Evolutionary conservation across 2,888 invertebrate species (phyloP).

Genomic region (Eristalinus sepulchralis): DNA sequence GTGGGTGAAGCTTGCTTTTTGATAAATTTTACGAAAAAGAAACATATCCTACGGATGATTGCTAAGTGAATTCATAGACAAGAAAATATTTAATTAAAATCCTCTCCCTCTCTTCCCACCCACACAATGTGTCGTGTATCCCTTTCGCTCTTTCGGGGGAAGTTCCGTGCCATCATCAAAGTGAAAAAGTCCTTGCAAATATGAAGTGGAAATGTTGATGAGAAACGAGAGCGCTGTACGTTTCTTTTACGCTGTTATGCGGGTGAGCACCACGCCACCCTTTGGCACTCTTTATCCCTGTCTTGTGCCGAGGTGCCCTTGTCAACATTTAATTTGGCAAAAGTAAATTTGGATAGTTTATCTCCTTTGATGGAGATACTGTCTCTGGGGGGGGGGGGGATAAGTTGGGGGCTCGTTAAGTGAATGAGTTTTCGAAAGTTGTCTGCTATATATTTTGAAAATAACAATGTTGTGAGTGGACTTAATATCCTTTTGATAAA

Average conservation of each 20-base stretch:
- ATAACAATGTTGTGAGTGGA: neutral
- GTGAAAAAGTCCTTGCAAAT: constrained; percentile 63
- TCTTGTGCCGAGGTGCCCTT: constrained; percentile 21
- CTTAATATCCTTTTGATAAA: neutral
- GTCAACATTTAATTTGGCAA: constrained; percentile 66
- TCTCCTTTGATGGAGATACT: constrained; percentile 34
- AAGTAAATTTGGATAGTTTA: constrained; percentile 70
- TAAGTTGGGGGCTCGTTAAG: neutral
- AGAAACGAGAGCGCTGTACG: neutral
- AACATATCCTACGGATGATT: constrained; percentile 42
- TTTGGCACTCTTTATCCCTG: neutral
- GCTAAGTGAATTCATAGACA: constrained; percentile 67
- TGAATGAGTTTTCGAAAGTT: neutral
- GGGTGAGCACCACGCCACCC: constrained; percentile 11
- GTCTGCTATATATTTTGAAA: neutral
- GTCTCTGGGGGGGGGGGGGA: neutral
- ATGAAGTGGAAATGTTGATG: constrained; percentile 44
- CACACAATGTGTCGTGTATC: constrained; percentile 25
- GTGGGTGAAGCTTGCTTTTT: constrained; percentile 2
- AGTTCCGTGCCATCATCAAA: constrained; percentile 54
- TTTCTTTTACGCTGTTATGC: constrained; percentile 1
- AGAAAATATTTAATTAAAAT: constrained; percentile 70
- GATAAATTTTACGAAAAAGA: constrained; percentile 2
- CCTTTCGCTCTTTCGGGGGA: constrained; percentile 18
- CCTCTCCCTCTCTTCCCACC: neutral